A percentile compares a stretch with the other conserved stretches of the same genome.
phyloP scores from a whole-genome alignment of 2,113 vertebrate species.

The Petrocephalus zakoni region DNA sequence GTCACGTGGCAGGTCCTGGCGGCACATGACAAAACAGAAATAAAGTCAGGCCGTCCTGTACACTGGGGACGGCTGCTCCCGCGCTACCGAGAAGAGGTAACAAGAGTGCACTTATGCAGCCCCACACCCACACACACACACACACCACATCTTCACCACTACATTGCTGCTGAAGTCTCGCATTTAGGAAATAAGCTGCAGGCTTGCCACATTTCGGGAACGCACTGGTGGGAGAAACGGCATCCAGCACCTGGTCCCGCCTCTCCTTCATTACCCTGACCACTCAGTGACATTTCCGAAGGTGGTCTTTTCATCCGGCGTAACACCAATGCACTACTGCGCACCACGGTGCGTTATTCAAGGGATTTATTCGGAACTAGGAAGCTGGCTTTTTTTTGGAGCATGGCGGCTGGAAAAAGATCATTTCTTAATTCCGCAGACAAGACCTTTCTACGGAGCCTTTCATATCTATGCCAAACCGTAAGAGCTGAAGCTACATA shows the following conservation, averaged over 20 bases:
- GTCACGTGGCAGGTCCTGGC: conserved; percentile 54
- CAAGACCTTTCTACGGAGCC: background rate
- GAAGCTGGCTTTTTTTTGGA: background rate
- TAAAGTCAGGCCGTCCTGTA: conserved; percentile 55
- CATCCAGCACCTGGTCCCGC: background rate
- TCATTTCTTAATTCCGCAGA: background rate
- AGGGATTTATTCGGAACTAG: background rate
- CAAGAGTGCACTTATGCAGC: background rate
- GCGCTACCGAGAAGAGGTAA: background rate
- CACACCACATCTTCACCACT: background rate
- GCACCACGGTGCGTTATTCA: background rate
- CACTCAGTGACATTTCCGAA: background rate
- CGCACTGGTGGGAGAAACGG: background rate
- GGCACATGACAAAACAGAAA: conserved; percentile 58
- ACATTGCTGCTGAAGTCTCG: background rate
- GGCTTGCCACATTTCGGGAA: background rate
- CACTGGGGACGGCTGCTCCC: conserved; percentile 51
- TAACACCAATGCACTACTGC: background rate
- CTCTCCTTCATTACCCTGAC: background rate
- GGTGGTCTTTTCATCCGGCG: background rate
- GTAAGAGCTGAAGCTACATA: background rate
- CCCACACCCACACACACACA: background rate
- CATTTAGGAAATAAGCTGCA: background rate
- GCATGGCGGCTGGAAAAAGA: background rate
- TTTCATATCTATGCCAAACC: background rate